These are phyloP conservation scores for Rhabditophanes sp. DNA, from an alignment of 2,888 invertebrate genomes.

Conservation along the genomic window DNA sequence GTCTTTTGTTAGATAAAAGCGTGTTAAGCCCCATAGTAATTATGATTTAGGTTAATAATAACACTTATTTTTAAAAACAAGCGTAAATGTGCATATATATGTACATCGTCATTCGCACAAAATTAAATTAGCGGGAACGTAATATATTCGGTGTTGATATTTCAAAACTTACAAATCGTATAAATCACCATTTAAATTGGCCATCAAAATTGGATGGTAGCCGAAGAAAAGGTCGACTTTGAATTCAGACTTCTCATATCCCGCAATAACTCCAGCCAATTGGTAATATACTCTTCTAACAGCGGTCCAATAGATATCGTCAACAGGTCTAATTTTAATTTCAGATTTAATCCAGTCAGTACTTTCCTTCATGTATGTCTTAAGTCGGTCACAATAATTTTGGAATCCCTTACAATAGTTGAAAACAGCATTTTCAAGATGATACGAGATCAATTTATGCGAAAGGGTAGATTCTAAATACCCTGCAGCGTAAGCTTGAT, in stretches of 20 bases:
- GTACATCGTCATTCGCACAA: too few species aligned
- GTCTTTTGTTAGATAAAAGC: too few species aligned
- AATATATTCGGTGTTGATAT: too few species aligned
- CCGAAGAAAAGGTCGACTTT: conserved; percentile 24
- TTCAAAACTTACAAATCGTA: too few species aligned
- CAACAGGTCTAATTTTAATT: conserved; percentile 20
- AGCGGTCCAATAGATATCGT: conserved; percentile 39
- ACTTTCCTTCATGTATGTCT: conserved; percentile 25
- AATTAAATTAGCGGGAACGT: too few species aligned
- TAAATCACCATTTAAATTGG: conserved; percentile 39
- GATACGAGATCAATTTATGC: conserved; percentile 7
- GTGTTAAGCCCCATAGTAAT: too few species aligned
- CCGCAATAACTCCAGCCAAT: conserved; percentile 21
- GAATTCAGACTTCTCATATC: conserved; percentile 12
- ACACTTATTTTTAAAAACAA: too few species aligned
- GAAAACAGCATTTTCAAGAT: conserved; percentile 30
- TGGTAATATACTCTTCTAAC: conserved; percentile 26
- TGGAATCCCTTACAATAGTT: conserved; percentile 39
- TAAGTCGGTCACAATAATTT: conserved; percentile 26
- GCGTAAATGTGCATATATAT: too few species aligned
- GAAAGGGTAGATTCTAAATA: conserved; percentile 20
- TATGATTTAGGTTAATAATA: too few species aligned
- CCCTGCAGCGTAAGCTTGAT: conserved; percentile 41
- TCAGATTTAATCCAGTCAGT: conserved; percentile 27
- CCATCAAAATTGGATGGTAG: conserved; percentile 26